Evolutionary conservation across 2,888 invertebrate species (phyloP).

Genomic region (Pharmacophagus antenor): DNA sequence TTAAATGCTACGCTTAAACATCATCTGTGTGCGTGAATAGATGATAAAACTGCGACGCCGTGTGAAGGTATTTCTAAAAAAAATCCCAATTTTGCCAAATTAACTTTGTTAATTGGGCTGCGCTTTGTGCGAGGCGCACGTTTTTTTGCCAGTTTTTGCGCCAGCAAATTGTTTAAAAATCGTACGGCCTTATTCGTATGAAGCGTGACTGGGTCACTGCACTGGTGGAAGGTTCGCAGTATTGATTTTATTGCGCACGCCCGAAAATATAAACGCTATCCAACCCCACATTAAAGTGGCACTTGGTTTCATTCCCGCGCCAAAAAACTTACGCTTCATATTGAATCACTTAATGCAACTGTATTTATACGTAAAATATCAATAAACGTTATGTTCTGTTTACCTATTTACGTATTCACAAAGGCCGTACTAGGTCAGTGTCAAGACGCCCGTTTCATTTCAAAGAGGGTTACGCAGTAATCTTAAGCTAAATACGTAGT

Average conservation of each 20-base stretch:
- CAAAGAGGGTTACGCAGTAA: background rate
- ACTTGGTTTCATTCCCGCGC: slow-evolving; percentile 48
- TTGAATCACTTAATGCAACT: background rate
- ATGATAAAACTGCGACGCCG: slow-evolving; percentile 11
- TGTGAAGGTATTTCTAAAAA: background rate
- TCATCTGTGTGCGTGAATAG: slow-evolving; percentile 14
- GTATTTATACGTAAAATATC: background rate
- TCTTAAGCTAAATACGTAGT: background rate
- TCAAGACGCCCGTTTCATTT: background rate
- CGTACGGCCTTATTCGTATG: slow-evolving; percentile 64
- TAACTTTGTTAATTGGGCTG: slow-evolving; percentile 39
- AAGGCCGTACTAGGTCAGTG: background rate
- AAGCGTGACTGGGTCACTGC: slow-evolving; percentile 73
- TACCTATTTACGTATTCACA: slow-evolving; percentile 2
- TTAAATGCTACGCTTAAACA: slow-evolving; percentile 65
- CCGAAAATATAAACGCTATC: slow-evolving; percentile 76
- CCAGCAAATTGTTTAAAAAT: slow-evolving; percentile 58
- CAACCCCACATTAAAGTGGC: slow-evolving; percentile 48
- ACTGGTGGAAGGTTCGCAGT: slow-evolving; percentile 76
- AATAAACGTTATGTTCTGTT: background rate
- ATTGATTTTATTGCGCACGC: slow-evolving; percentile 80
- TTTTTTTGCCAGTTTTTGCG: slow-evolving; percentile 52
- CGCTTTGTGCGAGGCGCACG: slow-evolving; percentile 34
- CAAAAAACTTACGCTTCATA: slow-evolving; percentile 26
- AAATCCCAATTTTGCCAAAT: slow-evolving; percentile 21